These are phyloP conservation scores for Neopelma chrysocephalum DNA, from an alignment of 2,797 vertebrate species.

Conservation along the genomic window DNA sequence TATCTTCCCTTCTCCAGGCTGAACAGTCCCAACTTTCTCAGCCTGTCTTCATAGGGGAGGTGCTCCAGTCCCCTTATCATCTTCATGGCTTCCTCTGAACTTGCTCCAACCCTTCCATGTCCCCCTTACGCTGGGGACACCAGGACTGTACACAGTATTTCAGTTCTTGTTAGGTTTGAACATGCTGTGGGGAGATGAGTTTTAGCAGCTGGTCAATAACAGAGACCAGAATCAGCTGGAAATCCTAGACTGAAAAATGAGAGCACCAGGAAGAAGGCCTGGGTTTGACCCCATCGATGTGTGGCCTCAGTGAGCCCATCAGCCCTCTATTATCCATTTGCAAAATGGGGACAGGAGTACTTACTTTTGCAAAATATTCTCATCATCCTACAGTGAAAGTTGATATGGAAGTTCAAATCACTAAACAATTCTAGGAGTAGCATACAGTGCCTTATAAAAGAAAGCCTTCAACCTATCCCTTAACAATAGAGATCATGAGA, in stretches of 20 bases:
- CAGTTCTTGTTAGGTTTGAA: not conserved
- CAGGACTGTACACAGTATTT: not conserved
- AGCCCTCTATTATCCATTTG: not conserved
- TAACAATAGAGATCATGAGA: not conserved
- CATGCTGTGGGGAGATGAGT: not conserved
- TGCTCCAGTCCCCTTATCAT: not conserved
- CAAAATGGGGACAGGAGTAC: not conserved
- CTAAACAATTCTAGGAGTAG: not conserved
- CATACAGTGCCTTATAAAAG: not conserved
- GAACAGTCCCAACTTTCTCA: not conserved
- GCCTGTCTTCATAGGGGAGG: not conserved
- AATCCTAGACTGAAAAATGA: not conserved
- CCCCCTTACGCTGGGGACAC: not conserved
- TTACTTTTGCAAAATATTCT: not conserved
- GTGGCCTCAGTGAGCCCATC: not conserved
- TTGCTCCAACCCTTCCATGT: not conserved
- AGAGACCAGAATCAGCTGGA: not conserved
- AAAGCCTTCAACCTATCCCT: not conserved
- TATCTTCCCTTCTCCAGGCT: not conserved
- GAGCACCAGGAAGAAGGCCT: not conserved
- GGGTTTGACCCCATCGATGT: fast-evolving
- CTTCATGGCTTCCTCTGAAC: not conserved
- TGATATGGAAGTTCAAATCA: not conserved
- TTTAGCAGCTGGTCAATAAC: not conserved
- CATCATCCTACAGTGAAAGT: not conserved